A percentile compares a stretch with the other conserved stretches of the same genome.
Evolutionary conservation across 2,888 invertebrate species (phyloP).

Genomic region (Rugalucina vietnamica): DNA sequence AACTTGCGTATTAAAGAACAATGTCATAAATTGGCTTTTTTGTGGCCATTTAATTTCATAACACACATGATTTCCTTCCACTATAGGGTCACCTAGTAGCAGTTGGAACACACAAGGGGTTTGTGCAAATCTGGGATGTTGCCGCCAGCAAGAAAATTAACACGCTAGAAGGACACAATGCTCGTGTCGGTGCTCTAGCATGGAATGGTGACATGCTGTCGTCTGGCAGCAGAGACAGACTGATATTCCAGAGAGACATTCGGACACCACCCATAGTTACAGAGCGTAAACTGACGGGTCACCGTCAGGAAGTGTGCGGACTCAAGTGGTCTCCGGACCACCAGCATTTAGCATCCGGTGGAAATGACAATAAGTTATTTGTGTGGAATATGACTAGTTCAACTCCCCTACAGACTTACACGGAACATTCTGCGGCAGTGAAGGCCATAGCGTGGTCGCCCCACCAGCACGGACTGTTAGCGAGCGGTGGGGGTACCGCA

Average conservation of each 20-base stretch:
- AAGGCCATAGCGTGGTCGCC: slow-evolving; percentile 99
- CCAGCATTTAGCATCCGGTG: slow-evolving; percentile 98
- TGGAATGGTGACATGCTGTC: slow-evolving; percentile 99
- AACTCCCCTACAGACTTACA: slow-evolving; percentile 95
- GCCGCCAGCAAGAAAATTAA: slow-evolving; percentile 96
- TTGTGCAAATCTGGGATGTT: slow-evolving; percentile 99
- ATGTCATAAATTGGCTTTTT: too few relatives aligned
- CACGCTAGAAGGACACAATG: slow-evolving; percentile 95
- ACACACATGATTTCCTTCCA: too few relatives aligned
- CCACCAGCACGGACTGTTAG: slow-evolving; percentile 97
- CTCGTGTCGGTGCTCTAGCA: slow-evolving; percentile 92
- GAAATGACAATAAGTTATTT: slow-evolving; percentile 98
- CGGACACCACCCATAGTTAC: slow-evolving; percentile 85
- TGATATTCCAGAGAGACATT: slow-evolving; percentile 97
- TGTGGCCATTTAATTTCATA: too few relatives aligned
- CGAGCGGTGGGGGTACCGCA: slow-evolving; percentile 99
- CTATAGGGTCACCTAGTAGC: slow-evolving; percentile 95
- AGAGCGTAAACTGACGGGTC: slow-evolving; percentile 90
- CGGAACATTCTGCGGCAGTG: slow-evolving; percentile 95
- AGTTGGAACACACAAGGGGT: slow-evolving; percentile 98
- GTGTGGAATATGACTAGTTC: slow-evolving; percentile 91
- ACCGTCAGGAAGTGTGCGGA: slow-evolving; percentile 97
- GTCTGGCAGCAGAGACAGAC: slow-evolving; percentile 96
- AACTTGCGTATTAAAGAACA: too few relatives aligned
- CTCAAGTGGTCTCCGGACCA: slow-evolving; percentile 99